Conservation (phyloP, 2,797 vertebrate species). For the Hoplostethus atlanticus region DNA sequence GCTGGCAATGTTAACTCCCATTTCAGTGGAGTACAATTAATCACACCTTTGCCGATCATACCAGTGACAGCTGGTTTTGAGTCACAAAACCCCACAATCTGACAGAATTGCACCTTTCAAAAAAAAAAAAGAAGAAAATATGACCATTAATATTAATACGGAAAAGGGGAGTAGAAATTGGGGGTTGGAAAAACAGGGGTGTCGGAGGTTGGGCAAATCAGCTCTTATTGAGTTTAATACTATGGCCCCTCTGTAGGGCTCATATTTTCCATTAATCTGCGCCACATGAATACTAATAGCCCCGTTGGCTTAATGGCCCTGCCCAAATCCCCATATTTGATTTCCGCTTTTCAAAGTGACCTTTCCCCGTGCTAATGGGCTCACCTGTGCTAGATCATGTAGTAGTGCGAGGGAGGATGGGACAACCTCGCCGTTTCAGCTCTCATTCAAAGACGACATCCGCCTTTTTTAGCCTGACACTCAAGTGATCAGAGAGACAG, state of each 20-base stretch:
- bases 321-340: conserved; percentile 84
- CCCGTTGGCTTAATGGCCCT: conserved; percentile 81
- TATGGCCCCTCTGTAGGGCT: conserved; percentile 75
- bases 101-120: conserved; percentile 64
- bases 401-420: conserved; percentile 66
- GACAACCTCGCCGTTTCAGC: conserved; percentile 49
- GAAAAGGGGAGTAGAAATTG: conserved; percentile 58
- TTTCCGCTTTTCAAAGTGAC: conserved; percentile 86
- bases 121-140: conserved; percentile 61
- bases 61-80: conserved; percentile 54
- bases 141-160: conserved; percentile 83
- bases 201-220: conserved; percentile 81
- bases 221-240: conserved; percentile 84
- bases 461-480: conserved; percentile 19
- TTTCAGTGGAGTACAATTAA: conserved; percentile 58
- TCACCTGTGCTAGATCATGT: conserved; percentile 84
- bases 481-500: conserved; percentile 29
- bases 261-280: conserved; percentile 84
- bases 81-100: conserved; percentile 60
- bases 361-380: conserved; percentile 83
- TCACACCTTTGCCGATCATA: conserved; percentile 61
- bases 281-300: conserved; percentile 86
- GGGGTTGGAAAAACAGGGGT: conserved; percentile 73
- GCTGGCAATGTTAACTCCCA: conserved; percentile 37
- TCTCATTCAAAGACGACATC: conserved; percentile 55